Conservation (phyloP, 1,140 invertebrate genomes). For the Ruditapes philippinarum region DNA sequence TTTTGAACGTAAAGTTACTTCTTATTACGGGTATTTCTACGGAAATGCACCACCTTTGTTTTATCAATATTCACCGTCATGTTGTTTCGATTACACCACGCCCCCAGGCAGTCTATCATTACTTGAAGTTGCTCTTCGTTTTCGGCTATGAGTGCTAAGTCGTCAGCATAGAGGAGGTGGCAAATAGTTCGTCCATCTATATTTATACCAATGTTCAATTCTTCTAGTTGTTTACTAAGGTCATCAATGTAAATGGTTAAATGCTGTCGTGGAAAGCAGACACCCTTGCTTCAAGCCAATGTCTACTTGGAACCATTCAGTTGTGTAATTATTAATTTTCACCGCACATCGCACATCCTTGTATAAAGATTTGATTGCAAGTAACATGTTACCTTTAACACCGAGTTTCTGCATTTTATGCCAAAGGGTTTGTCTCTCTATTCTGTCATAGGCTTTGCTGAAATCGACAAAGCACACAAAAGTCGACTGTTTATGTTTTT, state of each 20-base stretch:
- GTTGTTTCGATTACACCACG: not conserved
- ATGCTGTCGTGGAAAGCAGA: conserved; percentile 16
- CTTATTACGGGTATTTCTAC: not conserved
- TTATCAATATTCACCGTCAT: not conserved
- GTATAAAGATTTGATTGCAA: not conserved
- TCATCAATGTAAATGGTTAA: conserved; percentile 5
- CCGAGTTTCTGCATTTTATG: not conserved
- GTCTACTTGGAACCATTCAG: conserved; percentile 29
- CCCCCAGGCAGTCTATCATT: not conserved
- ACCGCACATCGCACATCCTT: conserved; percentile 11
- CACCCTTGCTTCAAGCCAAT: conserved; percentile 29
- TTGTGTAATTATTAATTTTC: conserved; percentile 9
- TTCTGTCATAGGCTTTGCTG: conserved; percentile 28
- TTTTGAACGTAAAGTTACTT: not conserved
- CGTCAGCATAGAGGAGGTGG: conserved; percentile 18
- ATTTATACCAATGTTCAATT: not conserved
- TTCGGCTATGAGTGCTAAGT: not conserved
- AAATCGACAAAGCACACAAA: conserved; percentile 44
- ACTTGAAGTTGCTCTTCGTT: not conserved
- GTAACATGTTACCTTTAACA: not conserved
- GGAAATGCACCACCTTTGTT: not conserved
- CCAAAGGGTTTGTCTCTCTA: not conserved
- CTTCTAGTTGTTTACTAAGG: not conserved
- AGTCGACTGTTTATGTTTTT: conserved; percentile 2
- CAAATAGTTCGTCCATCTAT: not conserved